Evolutionary conservation across 2,797 vertebrate species (phyloP).

Genomic region (Betta splendens): DNA sequence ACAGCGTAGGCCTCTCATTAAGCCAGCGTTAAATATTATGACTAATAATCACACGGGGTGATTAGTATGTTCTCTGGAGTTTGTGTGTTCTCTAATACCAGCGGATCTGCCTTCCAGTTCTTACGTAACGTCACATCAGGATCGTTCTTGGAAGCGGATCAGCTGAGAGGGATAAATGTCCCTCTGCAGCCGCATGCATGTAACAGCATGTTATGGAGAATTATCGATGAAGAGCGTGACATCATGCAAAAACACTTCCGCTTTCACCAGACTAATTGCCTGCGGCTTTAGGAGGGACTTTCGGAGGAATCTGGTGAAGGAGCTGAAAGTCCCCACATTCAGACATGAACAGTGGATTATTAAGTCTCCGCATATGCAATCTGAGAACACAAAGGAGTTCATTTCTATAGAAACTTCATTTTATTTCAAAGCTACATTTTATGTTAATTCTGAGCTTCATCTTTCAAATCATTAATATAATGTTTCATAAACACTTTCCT

Average conservation of each 20-base stretch:
- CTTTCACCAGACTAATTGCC: conserved; percentile 45
- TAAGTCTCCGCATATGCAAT: conserved; percentile 38
- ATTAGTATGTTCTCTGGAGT: conserved; percentile 75
- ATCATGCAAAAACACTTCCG: conserved; percentile 48
- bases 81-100: conserved; percentile 64
- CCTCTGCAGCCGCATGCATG: conserved; percentile 37
- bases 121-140: conserved; percentile 77
- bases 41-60: conserved; percentile 78
- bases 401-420: conserved; percentile 57
- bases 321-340: conserved; percentile 52
- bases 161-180: conserved; percentile 61
- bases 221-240: conserved; percentile 62
- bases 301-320: conserved; percentile 36
- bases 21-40: conserved; percentile 77
- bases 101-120: conserved; percentile 57
- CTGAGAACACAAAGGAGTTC: conserved; percentile 30
- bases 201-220: conserved; percentile 50
- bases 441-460: conserved; percentile 23
- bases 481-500: too few species aligned
- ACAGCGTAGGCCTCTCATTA: conserved; percentile 64
- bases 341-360: conserved; percentile 52
- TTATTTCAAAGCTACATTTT: conserved; percentile 24
- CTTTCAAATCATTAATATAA: conserved; percentile 33
- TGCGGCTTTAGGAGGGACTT: conserved; percentile 46
- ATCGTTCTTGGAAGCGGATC: conserved; percentile 76